Conservation (phyloP, 1,140 invertebrate genomes). For the Panagrolaimus sp. region DNA sequence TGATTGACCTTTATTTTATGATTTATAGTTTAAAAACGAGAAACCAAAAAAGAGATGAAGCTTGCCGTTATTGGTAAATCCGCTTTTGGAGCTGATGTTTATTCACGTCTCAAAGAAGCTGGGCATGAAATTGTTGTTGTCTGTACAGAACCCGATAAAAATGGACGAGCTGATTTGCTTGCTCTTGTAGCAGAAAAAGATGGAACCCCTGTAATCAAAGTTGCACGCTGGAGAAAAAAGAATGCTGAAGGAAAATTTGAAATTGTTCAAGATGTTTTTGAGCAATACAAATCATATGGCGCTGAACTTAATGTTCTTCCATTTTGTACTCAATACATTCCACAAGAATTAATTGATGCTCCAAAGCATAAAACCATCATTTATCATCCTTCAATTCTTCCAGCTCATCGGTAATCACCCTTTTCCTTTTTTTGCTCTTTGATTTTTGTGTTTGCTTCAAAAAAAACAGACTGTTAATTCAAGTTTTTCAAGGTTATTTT, state of each 20-base stretch:
- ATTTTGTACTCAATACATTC: constrained; percentile 89
- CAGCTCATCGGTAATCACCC: constrained; percentile 67
- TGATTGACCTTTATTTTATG: no score
- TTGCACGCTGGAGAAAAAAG: constrained; percentile 79
- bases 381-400: constrained; percentile 89
- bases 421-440: no score
- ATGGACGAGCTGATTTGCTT: constrained; percentile 75
- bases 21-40: no score
- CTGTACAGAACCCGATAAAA: constrained; percentile 85
- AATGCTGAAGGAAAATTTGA: constrained; percentile 63
- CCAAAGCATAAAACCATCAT: constrained; percentile 79
- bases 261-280: constrained; percentile 73
- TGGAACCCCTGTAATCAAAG: constrained; percentile 81
- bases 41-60: constrained; percentile 60
- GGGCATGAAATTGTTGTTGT: constrained; percentile 83
- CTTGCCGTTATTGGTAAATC: constrained; percentile 91
- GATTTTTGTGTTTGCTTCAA: not conserved
- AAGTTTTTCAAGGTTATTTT: constrained; percentile 13
- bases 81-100: constrained; percentile 85
- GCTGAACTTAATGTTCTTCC: constrained; percentile 89
- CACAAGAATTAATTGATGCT: constrained; percentile 86
- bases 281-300: constrained; percentile 75
- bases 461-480: constrained; percentile 12
- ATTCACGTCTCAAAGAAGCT: constrained; percentile 67
- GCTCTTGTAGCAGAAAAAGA: constrained; percentile 72